A percentile compares a stretch with the other conserved stretches of the same genome.
These are phyloP conservation scores for Aricia agestis DNA, from an alignment of 1,140 invertebrate species.

Conservation along the genomic window DNA sequence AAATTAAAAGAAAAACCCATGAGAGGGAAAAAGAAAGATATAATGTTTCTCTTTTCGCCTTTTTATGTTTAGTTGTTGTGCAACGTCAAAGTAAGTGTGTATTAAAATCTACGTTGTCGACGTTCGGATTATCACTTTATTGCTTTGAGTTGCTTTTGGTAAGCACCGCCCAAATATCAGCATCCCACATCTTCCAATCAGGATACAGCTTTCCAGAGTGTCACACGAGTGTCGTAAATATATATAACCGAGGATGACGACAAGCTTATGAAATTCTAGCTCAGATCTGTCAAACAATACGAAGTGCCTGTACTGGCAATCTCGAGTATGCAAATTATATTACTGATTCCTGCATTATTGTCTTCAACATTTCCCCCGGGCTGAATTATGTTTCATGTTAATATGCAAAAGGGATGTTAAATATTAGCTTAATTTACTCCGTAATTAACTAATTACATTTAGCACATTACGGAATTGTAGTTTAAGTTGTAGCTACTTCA, in stretches of 20 bases:
- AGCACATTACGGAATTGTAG: background rate
- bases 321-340: constrained; percentile 10
- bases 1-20: too few relatives aligned
- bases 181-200: too few relatives aligned
- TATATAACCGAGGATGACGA: background rate
- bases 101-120: too few relatives aligned
- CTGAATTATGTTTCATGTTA: constrained; percentile 12
- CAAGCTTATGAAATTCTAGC: constrained; percentile 3
- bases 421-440: constrained; percentile 5
- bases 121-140: too few relatives aligned
- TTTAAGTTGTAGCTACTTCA: background rate
- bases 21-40: too few relatives aligned
- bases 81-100: too few relatives aligned
- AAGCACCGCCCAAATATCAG: too few relatives aligned
- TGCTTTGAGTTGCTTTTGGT: too few relatives aligned
- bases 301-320: background rate
- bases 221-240: too few relatives aligned
- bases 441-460: background rate
- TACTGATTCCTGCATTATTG: constrained; percentile 3
- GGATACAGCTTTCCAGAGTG: too few relatives aligned
- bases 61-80: too few relatives aligned
- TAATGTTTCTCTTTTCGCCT: too few relatives aligned
- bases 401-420: constrained; percentile 8
- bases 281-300: constrained; percentile 11
- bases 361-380: constrained; percentile 8